Percentiles rank a stretch among this genome's conserved stretches.
phyloP scores from a whole-genome alignment of 2,797 vertebrate genomes.

The Acipenser transmontanus region DNA sequence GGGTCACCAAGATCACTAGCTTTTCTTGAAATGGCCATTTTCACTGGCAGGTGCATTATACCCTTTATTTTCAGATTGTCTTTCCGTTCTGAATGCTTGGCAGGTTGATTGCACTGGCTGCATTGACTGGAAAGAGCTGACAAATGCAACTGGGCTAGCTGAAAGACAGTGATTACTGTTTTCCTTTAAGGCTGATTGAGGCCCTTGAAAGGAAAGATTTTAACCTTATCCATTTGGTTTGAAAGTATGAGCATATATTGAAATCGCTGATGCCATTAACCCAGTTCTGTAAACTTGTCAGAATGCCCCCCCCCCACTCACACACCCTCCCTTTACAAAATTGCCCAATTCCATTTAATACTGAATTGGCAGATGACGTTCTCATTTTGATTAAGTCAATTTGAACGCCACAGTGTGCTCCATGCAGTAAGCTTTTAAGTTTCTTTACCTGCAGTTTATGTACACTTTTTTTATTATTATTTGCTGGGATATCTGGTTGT shows the following conservation, averaged over 20 bases:
- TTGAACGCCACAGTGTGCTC: constrained; percentile 74
- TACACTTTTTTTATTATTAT: too few species aligned
- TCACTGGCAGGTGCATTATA: constrained; percentile 99
- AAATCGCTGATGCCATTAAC: constrained; percentile 97
- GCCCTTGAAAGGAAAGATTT: constrained; percentile 99
- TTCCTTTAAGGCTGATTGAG: constrained; percentile 99
- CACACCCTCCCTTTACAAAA: constrained; percentile 19
- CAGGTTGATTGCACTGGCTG: constrained; percentile 99
- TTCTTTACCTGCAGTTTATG: constrained; percentile 49
- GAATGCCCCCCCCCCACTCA: constrained; percentile 54
- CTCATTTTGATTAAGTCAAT: constrained; percentile 96
- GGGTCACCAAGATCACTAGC: constrained; percentile 99
- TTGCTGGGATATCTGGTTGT: too few species aligned
- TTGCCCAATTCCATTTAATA: constrained; percentile 55
- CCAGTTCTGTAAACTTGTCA: constrained; percentile 99
- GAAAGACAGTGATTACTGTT: constrained; percentile 99
- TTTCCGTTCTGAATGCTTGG: constrained; percentile 99
- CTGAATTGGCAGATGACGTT: constrained; percentile 92
- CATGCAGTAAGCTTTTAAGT: constrained; percentile 61
- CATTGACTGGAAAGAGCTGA: constrained; percentile 94
- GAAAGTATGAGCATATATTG: constrained; percentile 90
- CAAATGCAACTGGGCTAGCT: constrained; percentile 87
- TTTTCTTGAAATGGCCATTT: constrained; percentile 99
- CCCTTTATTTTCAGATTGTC: constrained; percentile 99
- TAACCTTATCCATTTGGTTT: constrained; percentile 97